Percentiles rank a stretch among this genome's conserved stretches.
phyloP scores from a whole-genome alignment of 2,797 vertebrate species.

The Typhlichthys subterraneus region DNA sequence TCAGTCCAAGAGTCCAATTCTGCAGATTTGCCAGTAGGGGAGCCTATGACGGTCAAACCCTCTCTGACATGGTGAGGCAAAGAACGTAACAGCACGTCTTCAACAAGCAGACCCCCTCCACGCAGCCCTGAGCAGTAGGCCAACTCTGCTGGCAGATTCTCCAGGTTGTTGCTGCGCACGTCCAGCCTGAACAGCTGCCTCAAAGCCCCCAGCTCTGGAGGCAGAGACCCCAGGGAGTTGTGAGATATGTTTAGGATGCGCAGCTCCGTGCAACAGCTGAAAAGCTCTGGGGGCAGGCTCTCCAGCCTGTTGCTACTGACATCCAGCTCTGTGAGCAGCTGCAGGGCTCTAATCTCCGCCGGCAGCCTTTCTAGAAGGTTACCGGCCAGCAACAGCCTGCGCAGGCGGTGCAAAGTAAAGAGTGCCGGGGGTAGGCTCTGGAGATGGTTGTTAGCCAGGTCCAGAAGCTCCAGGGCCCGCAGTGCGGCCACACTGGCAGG shows the following conservation, averaged over 20 bases:
- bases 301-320: conserved; percentile 77
- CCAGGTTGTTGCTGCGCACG: conserved; percentile 77
- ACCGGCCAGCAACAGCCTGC: conserved; percentile 74
- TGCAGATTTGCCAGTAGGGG: conserved; percentile 26
- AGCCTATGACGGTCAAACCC: conserved; percentile 46
- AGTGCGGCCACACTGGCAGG: conserved; percentile 72
- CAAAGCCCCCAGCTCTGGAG: conserved; percentile 57
- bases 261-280: conserved; percentile 68
- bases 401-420: conserved; percentile 74
- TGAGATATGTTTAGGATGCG: conserved; percentile 67
- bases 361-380: conserved; percentile 75
- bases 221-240: conserved; percentile 72
- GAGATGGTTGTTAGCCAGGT: conserved; percentile 78
- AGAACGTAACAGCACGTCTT: conserved; percentile 74
- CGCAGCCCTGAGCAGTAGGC: conserved; percentile 68
- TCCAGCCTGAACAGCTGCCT: conserved; percentile 71
- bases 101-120: conserved; percentile 74
- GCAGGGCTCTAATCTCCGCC: conserved; percentile 66
- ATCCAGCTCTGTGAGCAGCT: conserved; percentile 71
- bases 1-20: conserved; percentile 48
- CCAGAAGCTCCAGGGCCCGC: conserved; percentile 75
- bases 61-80: conserved; percentile 69
- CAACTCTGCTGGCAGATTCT: conserved; percentile 74
- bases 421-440: conserved; percentile 71
- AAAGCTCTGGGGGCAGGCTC: conserved; percentile 71